Conservation (phyloP, 2,888 invertebrate species). For the Rapana venosa region DNA sequence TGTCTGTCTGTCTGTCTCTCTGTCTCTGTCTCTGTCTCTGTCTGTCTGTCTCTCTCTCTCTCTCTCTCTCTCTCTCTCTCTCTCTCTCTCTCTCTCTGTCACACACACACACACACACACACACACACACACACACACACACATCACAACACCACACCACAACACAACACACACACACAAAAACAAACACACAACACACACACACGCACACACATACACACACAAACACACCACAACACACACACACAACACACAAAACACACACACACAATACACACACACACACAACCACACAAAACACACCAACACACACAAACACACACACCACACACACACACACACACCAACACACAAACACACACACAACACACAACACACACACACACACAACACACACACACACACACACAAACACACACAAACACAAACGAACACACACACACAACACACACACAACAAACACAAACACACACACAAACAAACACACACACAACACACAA, state of each 20-base stretch:
- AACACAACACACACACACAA: too few relatives aligned
- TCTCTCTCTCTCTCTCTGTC: too few relatives aligned
- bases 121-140: not conserved
- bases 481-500: not conserved
- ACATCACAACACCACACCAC: not conserved
- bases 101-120: not conserved
- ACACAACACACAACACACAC: too few relatives aligned
- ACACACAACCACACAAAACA: not conserved
- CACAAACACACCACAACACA: not conserved
- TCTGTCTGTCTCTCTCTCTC: too few relatives aligned
- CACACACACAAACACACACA: not conserved
- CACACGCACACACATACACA: too few relatives aligned
- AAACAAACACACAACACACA: too few relatives aligned
- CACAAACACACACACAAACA: not conserved
- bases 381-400: not conserved
- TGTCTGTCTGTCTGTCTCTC: too few relatives aligned
- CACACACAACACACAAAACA: conserved; percentile 8
- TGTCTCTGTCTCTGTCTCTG: too few relatives aligned
- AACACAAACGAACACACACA: not conserved
- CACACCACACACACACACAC: too few relatives aligned
- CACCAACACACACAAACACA: too few relatives aligned
- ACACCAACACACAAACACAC: too few relatives aligned
- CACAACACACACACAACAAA: not conserved
- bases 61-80: too few relatives aligned
- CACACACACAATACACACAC: not conserved